Evolutionary conservation across 2,113 vertebrate genomes (phyloP).

Genomic region (Euleptes europaea): DNA sequence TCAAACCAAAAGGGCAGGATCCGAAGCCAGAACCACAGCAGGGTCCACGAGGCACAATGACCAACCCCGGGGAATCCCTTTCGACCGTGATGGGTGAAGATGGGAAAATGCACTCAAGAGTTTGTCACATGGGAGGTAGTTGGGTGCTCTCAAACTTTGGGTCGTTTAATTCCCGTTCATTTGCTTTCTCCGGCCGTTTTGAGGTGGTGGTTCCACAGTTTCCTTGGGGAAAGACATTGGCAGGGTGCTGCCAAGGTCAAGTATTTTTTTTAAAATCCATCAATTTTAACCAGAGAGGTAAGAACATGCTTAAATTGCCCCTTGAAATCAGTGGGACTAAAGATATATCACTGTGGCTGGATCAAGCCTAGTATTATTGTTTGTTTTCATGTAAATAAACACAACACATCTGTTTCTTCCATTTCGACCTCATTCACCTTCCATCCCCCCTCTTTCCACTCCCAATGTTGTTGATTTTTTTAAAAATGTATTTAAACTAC

Average conservation of each 20-base stretch:
- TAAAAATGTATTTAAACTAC: slow-evolving; percentile 79
- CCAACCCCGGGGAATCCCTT: background rate
- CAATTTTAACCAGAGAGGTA: background rate
- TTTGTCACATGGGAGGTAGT: background rate
- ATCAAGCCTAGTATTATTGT: slow-evolving; percentile 9
- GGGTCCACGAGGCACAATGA: background rate
- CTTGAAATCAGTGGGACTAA: background rate
- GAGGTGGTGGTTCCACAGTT: slow-evolving; percentile 43
- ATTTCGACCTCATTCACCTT: background rate
- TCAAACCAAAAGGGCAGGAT: background rate
- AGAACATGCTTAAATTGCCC: background rate
- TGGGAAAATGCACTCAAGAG: background rate
- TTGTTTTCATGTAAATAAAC: slow-evolving; percentile 64
- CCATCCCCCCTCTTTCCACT: background rate
- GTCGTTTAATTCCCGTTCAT: background rate
- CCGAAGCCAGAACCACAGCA: no score
- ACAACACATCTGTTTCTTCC: background rate
- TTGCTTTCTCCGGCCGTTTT: slow-evolving; percentile 14
- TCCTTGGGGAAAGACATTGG: slow-evolving; percentile 31
- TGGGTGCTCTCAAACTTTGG: background rate
- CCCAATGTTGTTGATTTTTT: slow-evolving; percentile 48
- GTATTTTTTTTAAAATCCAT: background rate
- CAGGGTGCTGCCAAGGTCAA: slow-evolving; percentile 1
- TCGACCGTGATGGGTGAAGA: background rate
- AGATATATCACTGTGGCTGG: background rate